These are phyloP conservation scores for Cottoperca gobio DNA, from an alignment of 2,797 vertebrate species.

Conservation along the genomic window DNA sequence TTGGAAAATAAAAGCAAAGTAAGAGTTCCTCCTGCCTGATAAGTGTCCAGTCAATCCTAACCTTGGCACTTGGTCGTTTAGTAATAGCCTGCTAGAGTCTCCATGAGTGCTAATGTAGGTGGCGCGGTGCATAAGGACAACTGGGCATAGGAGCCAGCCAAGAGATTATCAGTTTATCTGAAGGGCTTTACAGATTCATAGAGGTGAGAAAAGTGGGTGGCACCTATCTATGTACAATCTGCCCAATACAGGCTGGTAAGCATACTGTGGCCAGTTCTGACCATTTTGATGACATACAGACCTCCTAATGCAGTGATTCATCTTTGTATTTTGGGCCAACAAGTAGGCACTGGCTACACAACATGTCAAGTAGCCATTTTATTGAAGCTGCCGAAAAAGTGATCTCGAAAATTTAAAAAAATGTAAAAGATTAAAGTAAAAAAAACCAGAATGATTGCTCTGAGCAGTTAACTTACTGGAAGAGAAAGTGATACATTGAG, in stretches of 20 bases:
- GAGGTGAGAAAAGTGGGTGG: constrained; percentile 68
- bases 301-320: neutral
- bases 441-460: constrained; percentile 50
- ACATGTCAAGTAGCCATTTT: constrained; percentile 20
- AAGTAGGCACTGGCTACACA: neutral
- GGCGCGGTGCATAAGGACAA: constrained; percentile 59
- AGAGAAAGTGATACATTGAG: constrained; percentile 25
- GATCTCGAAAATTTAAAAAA: constrained; percentile 15
- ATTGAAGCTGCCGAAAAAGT: neutral
- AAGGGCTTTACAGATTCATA: constrained; percentile 57
- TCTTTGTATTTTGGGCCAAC: constrained; percentile 19
- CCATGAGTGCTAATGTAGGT: constrained; percentile 57
- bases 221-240: constrained; percentile 54
- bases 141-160: constrained; percentile 66
- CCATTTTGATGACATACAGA: neutral
- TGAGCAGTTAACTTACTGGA: constrained; percentile 39
- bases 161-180: constrained; percentile 74
- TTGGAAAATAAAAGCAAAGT: constrained; percentile 6
- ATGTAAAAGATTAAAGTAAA: constrained; percentile 38
- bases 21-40: constrained; percentile 27
- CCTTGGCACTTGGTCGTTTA: constrained; percentile 45
- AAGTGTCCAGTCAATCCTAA: constrained; percentile 41
- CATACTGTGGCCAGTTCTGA: neutral
- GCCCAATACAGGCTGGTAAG: neutral
- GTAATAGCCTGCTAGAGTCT: constrained; percentile 65